Evolutionary conservation across 1,140 invertebrate species (phyloP), one percentile per base, ranked within the genome.

Genomic region (Procambarus virginalis): DNA sequence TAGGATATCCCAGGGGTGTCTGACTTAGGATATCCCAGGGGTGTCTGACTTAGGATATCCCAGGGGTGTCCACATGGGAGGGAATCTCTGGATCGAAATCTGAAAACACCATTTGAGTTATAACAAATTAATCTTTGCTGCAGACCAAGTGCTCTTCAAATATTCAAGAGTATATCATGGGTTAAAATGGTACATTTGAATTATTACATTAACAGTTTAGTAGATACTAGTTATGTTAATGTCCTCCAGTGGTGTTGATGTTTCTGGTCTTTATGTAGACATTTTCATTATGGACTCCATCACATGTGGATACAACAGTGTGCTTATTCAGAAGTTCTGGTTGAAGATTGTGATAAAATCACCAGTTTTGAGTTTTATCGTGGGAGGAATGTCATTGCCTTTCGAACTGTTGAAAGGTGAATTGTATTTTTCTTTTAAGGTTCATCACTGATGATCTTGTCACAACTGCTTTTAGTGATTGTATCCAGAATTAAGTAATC

Each of bases 381-480:
- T 76, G 22, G 48, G 34, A 51, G 64, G 73, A 82, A 48, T 51
- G 14, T 75, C 46, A 48, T 81, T 64, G 83, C n/a, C 48, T 64
- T 64, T 73, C 58, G 48, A 81, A 58, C 76, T 45, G 73, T 48
- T 73, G n/a, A 10, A 83, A 45, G 22, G 60, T 82, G n/a, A 82
- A 48, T 49, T 45, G 51, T 60, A 48, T 75, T 79, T 86, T 48
- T 78, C 79, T 75, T 64, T n/a, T 70, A 84, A 70, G 22, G 58
- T 81, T 89, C 81, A 89, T 78, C 76, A 84, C 81, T 81, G 86
- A 81, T 88, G 86, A 78, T 89, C 81, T 89, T 78, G 75, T 84
- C 87, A 89, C 81, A 84, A 89, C 64, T 64, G 81, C 87, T 89
- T 87, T 89, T 89, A 89, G 81, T 78, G 75, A 84, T 64, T 84